These are phyloP conservation scores for Stomatorhinus walkeri DNA, from an alignment of 2,797 vertebrate species.

Conservation along the genomic window DNA sequence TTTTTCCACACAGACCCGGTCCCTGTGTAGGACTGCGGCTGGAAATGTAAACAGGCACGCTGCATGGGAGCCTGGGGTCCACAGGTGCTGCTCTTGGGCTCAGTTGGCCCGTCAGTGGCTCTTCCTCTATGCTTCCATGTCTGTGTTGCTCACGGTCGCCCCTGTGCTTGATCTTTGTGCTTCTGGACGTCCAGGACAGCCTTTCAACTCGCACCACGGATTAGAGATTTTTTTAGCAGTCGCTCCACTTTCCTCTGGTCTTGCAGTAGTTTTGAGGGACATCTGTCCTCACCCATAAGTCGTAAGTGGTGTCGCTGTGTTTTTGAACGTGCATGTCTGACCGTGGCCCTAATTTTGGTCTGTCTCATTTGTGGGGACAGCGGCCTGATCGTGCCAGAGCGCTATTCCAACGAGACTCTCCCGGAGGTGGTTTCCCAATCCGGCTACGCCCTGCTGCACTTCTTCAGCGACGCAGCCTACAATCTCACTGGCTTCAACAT, in stretches of 20 bases:
- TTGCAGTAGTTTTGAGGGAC: neutral
- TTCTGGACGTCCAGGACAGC: neutral
- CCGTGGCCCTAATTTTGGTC: neutral
- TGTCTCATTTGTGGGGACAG: slow-evolving; percentile 47
- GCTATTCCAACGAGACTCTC: slow-evolving; percentile 80
- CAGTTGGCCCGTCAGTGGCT: neutral
- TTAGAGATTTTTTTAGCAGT: neutral
- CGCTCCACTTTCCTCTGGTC: neutral
- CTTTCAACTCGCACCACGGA: neutral
- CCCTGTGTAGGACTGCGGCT: neutral
- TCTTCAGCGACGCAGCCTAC: slow-evolving; percentile 97
- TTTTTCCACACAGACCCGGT: neutral
- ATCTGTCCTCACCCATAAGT: neutral
- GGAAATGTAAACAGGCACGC: neutral
- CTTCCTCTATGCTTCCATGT: neutral
- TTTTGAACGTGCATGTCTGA: neutral
- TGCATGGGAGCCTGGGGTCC: neutral
- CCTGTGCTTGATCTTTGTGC: neutral
- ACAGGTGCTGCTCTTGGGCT: neutral
- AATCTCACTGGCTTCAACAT: slow-evolving; percentile 98
- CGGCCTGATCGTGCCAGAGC: slow-evolving; percentile 89
- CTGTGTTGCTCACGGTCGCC: neutral
- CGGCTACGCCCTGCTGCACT: slow-evolving; percentile 84
- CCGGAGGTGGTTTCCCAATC: slow-evolving; percentile 87
- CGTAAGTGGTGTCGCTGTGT: neutral